These are phyloP conservation scores for Sitodiplosis mosellana DNA, from an alignment of 1,140 invertebrate genomes.

Conservation along the genomic window DNA sequence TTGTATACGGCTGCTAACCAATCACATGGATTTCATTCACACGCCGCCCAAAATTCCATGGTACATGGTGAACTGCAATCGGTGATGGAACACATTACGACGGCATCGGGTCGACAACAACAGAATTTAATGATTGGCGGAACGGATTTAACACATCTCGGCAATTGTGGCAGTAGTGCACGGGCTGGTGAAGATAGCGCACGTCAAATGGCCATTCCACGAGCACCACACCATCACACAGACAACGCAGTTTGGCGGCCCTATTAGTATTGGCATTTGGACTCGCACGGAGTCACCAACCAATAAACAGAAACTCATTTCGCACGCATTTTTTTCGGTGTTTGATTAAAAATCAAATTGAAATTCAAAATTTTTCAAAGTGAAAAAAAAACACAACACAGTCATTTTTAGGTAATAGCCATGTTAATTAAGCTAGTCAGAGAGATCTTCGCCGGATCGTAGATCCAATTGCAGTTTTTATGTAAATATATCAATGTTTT, in stretches of 20 bases:
- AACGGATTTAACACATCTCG: conserved; percentile 35
- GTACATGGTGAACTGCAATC: conserved; percentile 46
- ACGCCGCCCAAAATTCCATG: conserved; percentile 35
- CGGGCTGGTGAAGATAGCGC: conserved; percentile 34
- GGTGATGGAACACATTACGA: conserved; percentile 52
- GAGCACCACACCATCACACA: conserved; percentile 40
- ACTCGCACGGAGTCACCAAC: neutral
- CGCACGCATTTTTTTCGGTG: no score
- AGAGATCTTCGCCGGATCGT: no score
- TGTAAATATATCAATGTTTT: no score
- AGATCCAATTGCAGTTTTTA: no score
- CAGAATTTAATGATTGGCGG: conserved; percentile 32
- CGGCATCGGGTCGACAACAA: conserved; percentile 27
- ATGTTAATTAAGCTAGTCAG: no score
- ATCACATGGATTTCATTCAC: conserved; percentile 51
- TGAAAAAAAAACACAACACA: no score
- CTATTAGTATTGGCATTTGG: conserved; percentile 16
- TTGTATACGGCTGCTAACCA: conserved; percentile 61
- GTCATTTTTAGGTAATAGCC: no score
- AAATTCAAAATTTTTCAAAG: no score
- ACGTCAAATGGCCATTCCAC: conserved; percentile 32
- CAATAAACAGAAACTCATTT: no score
- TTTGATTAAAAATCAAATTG: no score
- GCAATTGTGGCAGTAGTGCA: conserved; percentile 39
- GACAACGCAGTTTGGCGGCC: conserved; percentile 45